A percentile compares a stretch with the other conserved stretches of the same genome.
Conservation (phyloP, 2,797 vertebrate species). For the Eidolon dupreanum region DNA sequence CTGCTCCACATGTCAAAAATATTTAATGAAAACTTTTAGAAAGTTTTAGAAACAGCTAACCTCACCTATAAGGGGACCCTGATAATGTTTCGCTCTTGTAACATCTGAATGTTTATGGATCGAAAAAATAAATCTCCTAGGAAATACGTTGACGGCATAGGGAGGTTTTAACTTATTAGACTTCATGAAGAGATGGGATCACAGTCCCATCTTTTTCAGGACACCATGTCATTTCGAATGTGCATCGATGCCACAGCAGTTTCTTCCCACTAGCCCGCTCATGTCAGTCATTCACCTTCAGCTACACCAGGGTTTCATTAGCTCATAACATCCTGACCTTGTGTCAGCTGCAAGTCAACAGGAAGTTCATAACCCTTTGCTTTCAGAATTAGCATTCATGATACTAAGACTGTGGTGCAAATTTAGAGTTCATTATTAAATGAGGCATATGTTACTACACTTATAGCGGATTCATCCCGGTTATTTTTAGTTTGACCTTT, state of each 20-base stretch:
- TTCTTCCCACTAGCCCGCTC: conserved; percentile 66
- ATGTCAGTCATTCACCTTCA: conserved; percentile 83
- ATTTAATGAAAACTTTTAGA: conserved; percentile 57
- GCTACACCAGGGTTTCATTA: conserved; percentile 82
- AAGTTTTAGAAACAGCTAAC: conserved; percentile 19
- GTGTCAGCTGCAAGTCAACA: conserved; percentile 75
- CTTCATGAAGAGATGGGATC: conserved; percentile 76
- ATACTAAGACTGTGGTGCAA: conserved; percentile 82
- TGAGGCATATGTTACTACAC: conserved; percentile 87
- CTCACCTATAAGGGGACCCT: background rate
- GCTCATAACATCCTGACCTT: conserved; percentile 84
- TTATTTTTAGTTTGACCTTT: conserved; percentile 90
- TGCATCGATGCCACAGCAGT: conserved; percentile 66
- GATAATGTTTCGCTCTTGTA: conserved; percentile 24
- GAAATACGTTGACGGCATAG: conserved; percentile 55
- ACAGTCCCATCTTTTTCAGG: conserved; percentile 79
- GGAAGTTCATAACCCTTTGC: conserved; percentile 87
- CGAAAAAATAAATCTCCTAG: conserved; percentile 35
- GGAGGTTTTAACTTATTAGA: conserved; percentile 61
- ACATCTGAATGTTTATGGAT: conserved; percentile 26
- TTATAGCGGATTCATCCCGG: conserved; percentile 85
- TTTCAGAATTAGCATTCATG: conserved; percentile 87
- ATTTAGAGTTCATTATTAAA: conserved; percentile 88
- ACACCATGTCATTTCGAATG: conserved; percentile 79
- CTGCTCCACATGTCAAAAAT: conserved; percentile 22